Evolutionary conservation across 2,888 invertebrate species (phyloP).

Genomic region (Pemphredon lugubris): DNA sequence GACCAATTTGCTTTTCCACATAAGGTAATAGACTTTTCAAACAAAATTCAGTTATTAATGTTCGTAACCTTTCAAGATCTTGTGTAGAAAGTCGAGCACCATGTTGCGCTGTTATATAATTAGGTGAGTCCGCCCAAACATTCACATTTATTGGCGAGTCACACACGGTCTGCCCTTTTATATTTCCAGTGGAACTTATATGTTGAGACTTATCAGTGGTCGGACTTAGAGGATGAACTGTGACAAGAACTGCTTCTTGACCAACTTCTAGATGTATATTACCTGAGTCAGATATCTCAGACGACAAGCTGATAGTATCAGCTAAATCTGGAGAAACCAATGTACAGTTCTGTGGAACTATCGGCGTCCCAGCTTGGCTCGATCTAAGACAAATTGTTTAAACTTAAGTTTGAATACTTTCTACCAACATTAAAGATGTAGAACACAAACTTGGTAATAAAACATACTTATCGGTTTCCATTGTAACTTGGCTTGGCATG

Average conservation of each 20-base stretch:
- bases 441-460: neutral
- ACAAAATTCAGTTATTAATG: slow-evolving; percentile 93
- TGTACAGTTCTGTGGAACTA: slow-evolving; percentile 71
- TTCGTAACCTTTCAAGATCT: slow-evolving; percentile 92
- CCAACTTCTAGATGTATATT: slow-evolving; percentile 80
- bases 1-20: slow-evolving; percentile 93
- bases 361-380: slow-evolving; percentile 77
- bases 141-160: slow-evolving; percentile 81
- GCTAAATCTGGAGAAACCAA: slow-evolving; percentile 72
- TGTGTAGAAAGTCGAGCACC: slow-evolving; percentile 89
- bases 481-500: slow-evolving; percentile 79
- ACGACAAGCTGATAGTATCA: slow-evolving; percentile 72
- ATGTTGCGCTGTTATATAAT: slow-evolving; percentile 84
- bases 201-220: slow-evolving; percentile 82
- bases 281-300: slow-evolving; percentile 70
- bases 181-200: slow-evolving; percentile 43
- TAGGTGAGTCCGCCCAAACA: slow-evolving; percentile 84
- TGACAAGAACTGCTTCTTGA: slow-evolving; percentile 82
- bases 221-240: slow-evolving; percentile 89
- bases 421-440: neutral
- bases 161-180: slow-evolving; percentile 41
- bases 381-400: slow-evolving; percentile 61
- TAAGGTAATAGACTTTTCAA: slow-evolving; percentile 93
- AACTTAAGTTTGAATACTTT: slow-evolving; percentile 9
- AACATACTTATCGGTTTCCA: slow-evolving; percentile 75